Conservation (phyloP, 2,888 invertebrate species). For the Acheta domesticus region DNA sequence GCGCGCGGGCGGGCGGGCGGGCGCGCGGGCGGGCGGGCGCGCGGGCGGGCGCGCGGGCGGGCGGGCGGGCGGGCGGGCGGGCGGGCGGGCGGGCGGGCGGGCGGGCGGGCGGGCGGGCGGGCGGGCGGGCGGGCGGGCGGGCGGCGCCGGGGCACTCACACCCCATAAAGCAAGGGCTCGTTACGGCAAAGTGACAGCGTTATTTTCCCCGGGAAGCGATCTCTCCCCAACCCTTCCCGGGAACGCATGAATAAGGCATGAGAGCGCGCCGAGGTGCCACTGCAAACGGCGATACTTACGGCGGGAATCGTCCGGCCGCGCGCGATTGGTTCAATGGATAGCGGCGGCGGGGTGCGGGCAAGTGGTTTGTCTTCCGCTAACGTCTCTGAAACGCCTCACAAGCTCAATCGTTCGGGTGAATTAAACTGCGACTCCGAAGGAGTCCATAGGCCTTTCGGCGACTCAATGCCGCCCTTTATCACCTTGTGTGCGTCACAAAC, state of each 20-base stretch:
- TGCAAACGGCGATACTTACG: not conserved
- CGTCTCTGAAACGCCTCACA: no score
- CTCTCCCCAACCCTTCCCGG: not conserved
- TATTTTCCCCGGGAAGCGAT: slow-evolving; percentile 1
- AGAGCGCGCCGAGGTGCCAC: not conserved
- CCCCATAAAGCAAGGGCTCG: not conserved
- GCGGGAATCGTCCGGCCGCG: no score
- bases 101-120: no score
- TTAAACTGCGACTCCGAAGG: no score
- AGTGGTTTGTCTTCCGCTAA: no score
- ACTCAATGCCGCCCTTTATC: no score
- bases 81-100: not conserved
- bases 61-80: not conserved
- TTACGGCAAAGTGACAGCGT: slow-evolving; percentile 1
- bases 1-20: not conserved
- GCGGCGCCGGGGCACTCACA: not conserved
- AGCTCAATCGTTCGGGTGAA: no score
- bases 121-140: no score
- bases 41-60: not conserved
- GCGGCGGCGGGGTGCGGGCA: no score
- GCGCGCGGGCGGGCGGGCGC: not conserved
- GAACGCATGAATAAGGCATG: not conserved
- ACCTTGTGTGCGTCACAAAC: no score
- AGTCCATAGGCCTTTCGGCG: no score
- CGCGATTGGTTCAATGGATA: no score